Evolutionary conservation across 2,888 invertebrate genomes (phyloP).

Genomic region (Ectemnius cavifrons): DNA sequence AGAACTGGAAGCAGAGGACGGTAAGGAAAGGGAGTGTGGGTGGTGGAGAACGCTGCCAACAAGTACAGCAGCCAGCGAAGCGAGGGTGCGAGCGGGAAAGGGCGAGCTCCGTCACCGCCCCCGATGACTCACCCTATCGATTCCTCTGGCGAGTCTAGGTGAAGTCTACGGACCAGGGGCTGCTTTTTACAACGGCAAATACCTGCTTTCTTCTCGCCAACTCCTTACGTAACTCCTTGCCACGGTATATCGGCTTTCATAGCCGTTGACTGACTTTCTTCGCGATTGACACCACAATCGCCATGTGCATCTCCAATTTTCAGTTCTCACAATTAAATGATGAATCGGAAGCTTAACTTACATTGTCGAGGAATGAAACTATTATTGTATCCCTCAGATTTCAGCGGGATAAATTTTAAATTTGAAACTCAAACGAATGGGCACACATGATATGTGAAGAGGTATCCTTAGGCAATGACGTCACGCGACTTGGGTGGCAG

Average conservation of each 20-base stretch:
- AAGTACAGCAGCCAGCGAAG: background rate
- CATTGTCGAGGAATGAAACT: conserved; percentile 47
- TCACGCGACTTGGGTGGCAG: conserved; percentile 9
- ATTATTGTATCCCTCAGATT: conserved; percentile 23
- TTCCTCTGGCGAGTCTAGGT: conserved; percentile 64
- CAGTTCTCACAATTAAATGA: conserved; percentile 16
- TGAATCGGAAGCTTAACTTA: conserved; percentile 29
- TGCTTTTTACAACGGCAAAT: conserved; percentile 48
- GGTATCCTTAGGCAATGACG: too few relatives aligned
- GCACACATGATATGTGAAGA: too few relatives aligned
- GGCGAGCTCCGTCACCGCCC: conserved; percentile 69
- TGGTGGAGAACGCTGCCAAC: conserved; percentile 24
- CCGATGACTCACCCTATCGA: conserved; percentile 76
- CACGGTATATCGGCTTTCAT: conserved; percentile 66
- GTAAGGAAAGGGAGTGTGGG: conserved; percentile 43
- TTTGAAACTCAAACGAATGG: too few relatives aligned
- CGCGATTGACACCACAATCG: too few relatives aligned
- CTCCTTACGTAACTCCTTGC: conserved; percentile 60
- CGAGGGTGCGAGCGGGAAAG: conserved; percentile 25
- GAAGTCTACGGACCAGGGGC: conserved; percentile 52
- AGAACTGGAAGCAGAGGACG: conserved; percentile 42
- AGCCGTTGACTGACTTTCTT: conserved; percentile 43
- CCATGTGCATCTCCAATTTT: too few relatives aligned
- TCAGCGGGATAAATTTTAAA: too few relatives aligned
- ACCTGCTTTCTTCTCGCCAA: conserved; percentile 41